phyloP scores from a whole-genome alignment of 30 jellyfish, hydroid and myxozoan species.

The Pelagia noctiluca region DNA sequence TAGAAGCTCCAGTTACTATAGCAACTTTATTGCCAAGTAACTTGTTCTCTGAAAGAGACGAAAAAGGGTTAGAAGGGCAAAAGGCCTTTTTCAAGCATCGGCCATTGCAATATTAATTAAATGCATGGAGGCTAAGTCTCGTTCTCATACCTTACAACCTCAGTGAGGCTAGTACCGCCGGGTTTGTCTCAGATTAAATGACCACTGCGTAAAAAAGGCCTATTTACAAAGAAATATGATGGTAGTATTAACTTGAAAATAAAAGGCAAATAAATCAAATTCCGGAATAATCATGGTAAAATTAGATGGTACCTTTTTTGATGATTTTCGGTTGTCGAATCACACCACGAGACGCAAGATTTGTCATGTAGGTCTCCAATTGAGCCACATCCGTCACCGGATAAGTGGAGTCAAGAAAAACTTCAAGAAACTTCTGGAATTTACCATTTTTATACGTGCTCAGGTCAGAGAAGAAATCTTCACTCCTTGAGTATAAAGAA shows the following conservation, averaged over 20 bases:
- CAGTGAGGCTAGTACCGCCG: too few relatives aligned
- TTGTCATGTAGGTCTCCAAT: not conserved
- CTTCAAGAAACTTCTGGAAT: constrained; percentile 10
- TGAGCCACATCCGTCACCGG: constrained; percentile 3
- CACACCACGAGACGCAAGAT: not conserved
- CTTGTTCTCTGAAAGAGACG: constrained; percentile 35
- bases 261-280: not conserved
- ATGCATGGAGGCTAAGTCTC: too few relatives aligned
- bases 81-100: too few relatives aligned
- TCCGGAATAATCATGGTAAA: not conserved
- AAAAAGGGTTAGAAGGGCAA: too few relatives aligned
- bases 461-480: constrained; percentile 59
- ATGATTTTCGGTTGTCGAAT: not conserved
- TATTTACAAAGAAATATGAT: too few relatives aligned
- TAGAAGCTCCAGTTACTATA: constrained; percentile 91
- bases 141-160: too few relatives aligned
- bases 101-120: too few relatives aligned
- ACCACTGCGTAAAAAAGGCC: too few relatives aligned
- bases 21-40: constrained; percentile 74
- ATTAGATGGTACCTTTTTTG: not conserved
- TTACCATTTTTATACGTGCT: constrained; percentile 71
- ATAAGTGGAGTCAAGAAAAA: not conserved
- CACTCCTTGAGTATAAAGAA: constrained; percentile 43
- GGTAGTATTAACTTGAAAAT: too few relatives aligned
- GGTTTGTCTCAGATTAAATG: too few relatives aligned